These are phyloP conservation scores for Darevskia nairensis DNA, from an alignment of 2,797 vertebrate genomes.

Conservation along the genomic window DNA sequence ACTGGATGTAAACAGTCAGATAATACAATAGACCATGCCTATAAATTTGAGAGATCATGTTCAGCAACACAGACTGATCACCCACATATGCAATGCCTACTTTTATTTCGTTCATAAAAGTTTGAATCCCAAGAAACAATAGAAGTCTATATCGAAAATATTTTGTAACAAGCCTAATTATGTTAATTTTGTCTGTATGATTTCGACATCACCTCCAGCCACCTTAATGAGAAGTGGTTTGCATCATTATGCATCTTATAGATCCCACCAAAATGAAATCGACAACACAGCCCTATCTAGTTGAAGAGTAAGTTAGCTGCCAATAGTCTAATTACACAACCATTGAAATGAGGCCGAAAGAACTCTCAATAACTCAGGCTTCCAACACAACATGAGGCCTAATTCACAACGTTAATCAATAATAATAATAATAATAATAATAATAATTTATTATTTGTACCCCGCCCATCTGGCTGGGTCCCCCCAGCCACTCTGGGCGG, in stretches of 20 bases:
- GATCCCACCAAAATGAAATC: background rate
- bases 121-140: background rate
- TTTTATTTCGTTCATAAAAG: background rate
- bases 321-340: background rate
- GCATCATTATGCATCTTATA: background rate
- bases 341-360: background rate
- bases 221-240: background rate
- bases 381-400: background rate
- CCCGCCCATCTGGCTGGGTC: too few relatives aligned
- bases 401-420: background rate
- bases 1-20: background rate
- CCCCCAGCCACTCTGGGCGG: too few relatives aligned
- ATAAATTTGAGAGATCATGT: background rate
- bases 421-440: too few relatives aligned
- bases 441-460: too few relatives aligned
- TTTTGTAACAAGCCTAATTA: slow-evolving; percentile 3
- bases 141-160: background rate
- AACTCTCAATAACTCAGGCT: background rate
- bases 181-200: background rate
- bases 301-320: background rate
- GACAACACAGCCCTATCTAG: background rate
- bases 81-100: background rate
- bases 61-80: background rate
- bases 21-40: background rate
- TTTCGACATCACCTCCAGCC: slow-evolving; percentile 6